phyloP scores from a whole-genome alignment of 1,140 invertebrate species.

The Drosophila aff. region DNA sequence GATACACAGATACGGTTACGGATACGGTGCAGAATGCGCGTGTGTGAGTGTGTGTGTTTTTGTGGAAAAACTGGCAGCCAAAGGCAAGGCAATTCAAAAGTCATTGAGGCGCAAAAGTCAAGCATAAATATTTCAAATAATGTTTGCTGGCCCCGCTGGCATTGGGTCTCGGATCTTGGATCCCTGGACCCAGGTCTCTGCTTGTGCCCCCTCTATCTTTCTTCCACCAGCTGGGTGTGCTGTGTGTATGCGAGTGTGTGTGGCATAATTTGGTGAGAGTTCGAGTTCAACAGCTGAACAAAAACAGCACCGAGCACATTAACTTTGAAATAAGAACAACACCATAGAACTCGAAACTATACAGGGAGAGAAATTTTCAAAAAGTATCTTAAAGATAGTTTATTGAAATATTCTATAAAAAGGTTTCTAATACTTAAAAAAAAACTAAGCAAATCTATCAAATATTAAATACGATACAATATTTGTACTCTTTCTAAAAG shows the following conservation, averaged over 20 bases:
- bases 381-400: background rate
- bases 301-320: constrained; percentile 64
- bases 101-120: constrained; percentile 84
- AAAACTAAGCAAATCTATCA: background rate
- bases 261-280: constrained; percentile 82
- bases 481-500: too few species aligned
- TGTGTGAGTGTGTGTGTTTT: constrained; percentile 32
- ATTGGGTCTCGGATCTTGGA: constrained; percentile 59
- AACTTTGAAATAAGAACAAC: constrained; percentile 64
- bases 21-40: constrained; percentile 11
- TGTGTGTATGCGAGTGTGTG: constrained; percentile 44
- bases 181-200: constrained; percentile 36
- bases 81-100: constrained; percentile 84
- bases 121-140: constrained; percentile 83
- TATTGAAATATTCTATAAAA: background rate
- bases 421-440: background rate
- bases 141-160: constrained; percentile 78
- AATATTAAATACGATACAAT: too few species aligned
- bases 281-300: constrained; percentile 81
- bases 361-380: constrained; percentile 11
- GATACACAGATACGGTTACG: constrained; percentile 14
- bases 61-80: constrained; percentile 72
- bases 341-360: constrained; percentile 34
- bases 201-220: constrained; percentile 11
- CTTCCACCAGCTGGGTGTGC: constrained; percentile 24